Evolutionary conservation across 2,113 vertebrate species (phyloP).

Genomic region (Piprites chloris): DNA sequence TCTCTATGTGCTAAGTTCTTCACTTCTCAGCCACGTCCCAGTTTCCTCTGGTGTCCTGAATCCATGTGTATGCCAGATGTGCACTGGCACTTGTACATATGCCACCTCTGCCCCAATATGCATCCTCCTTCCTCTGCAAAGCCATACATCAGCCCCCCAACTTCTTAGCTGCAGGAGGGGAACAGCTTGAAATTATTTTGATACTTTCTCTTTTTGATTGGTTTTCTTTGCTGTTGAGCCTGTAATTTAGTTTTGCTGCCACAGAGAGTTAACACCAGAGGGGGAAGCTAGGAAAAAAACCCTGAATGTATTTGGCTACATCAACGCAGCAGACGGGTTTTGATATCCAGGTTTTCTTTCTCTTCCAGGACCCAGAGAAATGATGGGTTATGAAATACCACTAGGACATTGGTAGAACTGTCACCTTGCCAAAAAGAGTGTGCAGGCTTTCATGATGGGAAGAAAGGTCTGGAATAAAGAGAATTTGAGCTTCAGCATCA

Average conservation of each 20-base stretch:
- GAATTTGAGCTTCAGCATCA: neutral
- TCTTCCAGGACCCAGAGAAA: neutral
- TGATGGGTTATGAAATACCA: neutral
- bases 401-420: neutral
- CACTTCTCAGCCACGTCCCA: neutral
- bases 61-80: neutral
- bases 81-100: neutral
- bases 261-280: constrained; percentile 7
- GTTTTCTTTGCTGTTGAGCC: constrained; percentile 22
- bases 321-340: neutral
- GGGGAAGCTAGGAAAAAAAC: constrained; percentile 18
- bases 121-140: neutral
- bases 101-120: neutral
- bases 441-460: neutral
- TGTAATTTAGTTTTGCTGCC: constrained; percentile 42
- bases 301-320: constrained; percentile 6
- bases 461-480: neutral
- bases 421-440: neutral
- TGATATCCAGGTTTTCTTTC: neutral
- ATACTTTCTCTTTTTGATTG: neutral
- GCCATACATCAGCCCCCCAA: neutral
- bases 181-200: constrained; percentile 6
- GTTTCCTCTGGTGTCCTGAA: neutral
- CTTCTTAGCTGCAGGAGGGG: neutral
- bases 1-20: neutral